phyloP scores from a whole-genome alignment of 2,797 vertebrate genomes.

The Galagoides demidoff region DNA sequence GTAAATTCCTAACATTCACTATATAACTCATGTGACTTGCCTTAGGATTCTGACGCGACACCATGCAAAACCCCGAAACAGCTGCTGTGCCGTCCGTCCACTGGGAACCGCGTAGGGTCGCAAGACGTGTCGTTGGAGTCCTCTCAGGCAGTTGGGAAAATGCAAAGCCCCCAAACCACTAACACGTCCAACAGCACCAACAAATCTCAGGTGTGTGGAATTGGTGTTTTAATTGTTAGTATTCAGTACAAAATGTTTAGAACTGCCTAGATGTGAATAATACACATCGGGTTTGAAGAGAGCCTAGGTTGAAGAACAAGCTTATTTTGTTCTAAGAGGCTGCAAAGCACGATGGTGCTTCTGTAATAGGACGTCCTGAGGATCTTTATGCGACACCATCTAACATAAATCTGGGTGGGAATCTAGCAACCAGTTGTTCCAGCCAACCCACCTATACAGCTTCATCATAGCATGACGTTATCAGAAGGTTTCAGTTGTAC shows the following conservation, averaged over 20 bases:
- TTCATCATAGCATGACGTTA: not conserved
- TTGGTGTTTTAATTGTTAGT: not conserved
- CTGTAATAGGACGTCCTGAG: not conserved
- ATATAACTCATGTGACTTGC: conserved; percentile 52
- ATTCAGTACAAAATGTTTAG: not conserved
- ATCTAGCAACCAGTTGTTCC: not conserved
- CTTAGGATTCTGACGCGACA: conserved; percentile 96
- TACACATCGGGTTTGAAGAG: not conserved
- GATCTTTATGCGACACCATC: not conserved
- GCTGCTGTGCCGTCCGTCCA: conserved; percentile 90
- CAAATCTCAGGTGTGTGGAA: conserved; percentile 93
- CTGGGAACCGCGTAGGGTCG: conserved; percentile 87
- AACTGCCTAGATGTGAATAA: not conserved
- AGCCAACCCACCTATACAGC: not conserved
- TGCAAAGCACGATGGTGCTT: not conserved
- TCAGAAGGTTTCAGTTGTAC: not conserved
- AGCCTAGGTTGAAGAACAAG: not conserved
- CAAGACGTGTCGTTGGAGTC: conserved; percentile 90
- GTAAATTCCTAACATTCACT: not conserved
- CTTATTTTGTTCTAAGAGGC: not conserved
- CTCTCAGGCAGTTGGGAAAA: conserved; percentile 88
- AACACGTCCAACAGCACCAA: conserved; percentile 91
- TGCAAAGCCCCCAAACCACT: conserved; percentile 91
- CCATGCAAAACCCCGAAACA: conserved; percentile 98
- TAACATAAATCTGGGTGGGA: not conserved